phyloP scores from a whole-genome alignment of 2,888 invertebrate species.

The Octonoba sinensis region DNA sequence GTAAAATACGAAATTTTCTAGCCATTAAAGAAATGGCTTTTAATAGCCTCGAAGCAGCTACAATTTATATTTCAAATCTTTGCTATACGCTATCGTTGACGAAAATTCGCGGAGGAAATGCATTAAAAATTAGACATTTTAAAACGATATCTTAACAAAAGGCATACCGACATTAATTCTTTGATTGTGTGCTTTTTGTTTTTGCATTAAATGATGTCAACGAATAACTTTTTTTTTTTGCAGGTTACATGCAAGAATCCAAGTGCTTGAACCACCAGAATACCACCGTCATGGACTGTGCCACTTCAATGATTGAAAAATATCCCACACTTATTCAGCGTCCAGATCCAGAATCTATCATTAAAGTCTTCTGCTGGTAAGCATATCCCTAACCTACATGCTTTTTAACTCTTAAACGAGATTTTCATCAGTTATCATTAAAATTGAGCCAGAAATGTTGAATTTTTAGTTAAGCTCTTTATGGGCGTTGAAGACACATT shows the following conservation, averaged over 20 bases:
- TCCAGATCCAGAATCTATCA: slow-evolving; percentile 58
- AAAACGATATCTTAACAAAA: too few relatives aligned
- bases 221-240: neutral
- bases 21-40: too few relatives aligned
- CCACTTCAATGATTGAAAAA: slow-evolving; percentile 56
- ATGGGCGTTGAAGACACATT: neutral
- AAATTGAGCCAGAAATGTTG: neutral
- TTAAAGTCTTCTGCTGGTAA: slow-evolving; percentile 61
- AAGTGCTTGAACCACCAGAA: slow-evolving; percentile 61
- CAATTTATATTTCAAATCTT: too few relatives aligned
- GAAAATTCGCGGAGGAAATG: too few relatives aligned
- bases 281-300: slow-evolving; percentile 60
- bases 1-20: too few relatives aligned
- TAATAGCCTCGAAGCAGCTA: too few relatives aligned
- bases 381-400: neutral
- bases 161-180: too few relatives aligned
- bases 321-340: slow-evolving; percentile 55
- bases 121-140: too few relatives aligned
- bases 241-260: slow-evolving; percentile 59
- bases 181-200: too few relatives aligned
- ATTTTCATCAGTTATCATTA: neutral
- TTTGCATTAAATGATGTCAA: too few relatives aligned
- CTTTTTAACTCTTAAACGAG: neutral
- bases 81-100: too few relatives aligned
- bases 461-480: neutral